A percentile compares a stretch with the other conserved stretches of the same genome.
Conservation (phyloP, 2,113 vertebrate genomes). For the Tragelaphus buxtoni region DNA sequence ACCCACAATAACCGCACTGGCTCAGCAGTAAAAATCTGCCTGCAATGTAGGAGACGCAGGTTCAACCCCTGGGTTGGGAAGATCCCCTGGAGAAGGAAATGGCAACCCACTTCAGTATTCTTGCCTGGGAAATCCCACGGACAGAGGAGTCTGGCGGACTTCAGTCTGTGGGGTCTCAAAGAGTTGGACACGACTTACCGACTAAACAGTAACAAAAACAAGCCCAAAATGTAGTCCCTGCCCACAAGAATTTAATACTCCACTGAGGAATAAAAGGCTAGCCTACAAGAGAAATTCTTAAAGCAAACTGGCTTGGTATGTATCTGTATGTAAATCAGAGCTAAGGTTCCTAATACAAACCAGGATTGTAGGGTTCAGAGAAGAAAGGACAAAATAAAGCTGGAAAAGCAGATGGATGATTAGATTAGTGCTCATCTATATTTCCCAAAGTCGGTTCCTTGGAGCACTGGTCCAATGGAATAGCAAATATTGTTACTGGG, state of each 20-base stretch:
- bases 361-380: not conserved
- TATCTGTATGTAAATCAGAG: not conserved
- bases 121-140: not conserved
- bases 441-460: not conserved
- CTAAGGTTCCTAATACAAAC: not conserved
- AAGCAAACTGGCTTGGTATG: not conserved
- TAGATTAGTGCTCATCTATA: accelerated
- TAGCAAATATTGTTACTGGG: not conserved
- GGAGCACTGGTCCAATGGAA: not conserved
- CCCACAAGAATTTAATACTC: not conserved
- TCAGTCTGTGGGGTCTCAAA: not conserved
- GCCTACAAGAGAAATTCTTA: not conserved
- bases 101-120: not conserved
- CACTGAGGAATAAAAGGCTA: not conserved
- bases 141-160: not conserved
- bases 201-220: not conserved
- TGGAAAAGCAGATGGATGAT: not conserved
- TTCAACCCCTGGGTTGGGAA: not conserved
- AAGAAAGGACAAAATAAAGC: not conserved
- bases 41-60: not conserved
- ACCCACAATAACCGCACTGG: not conserved
- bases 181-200: not conserved
- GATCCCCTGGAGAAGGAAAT: not conserved
- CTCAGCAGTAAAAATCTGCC: not conserved
- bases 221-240: not conserved